A percentile compares a stretch with the other conserved stretches of the same genome.
These are phyloP conservation scores for Tribolium madens DNA, from an alignment of 1,140 invertebrate genomes.

Conservation along the genomic window DNA sequence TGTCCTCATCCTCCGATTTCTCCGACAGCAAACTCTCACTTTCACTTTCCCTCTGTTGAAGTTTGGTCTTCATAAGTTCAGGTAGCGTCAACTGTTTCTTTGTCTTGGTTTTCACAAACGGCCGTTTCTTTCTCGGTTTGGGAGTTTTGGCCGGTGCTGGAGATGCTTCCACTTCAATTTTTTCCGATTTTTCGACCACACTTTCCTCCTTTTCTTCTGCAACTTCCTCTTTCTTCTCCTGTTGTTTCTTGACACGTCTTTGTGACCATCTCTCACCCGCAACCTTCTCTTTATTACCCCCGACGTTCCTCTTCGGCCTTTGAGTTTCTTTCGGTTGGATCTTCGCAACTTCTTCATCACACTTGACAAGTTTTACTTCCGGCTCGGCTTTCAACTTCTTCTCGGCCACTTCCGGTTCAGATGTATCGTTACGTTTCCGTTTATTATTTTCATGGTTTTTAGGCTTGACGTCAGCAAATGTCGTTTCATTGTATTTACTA, in stretches of 20 bases:
- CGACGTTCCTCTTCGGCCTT: conserved; percentile 38
- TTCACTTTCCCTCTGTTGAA: conserved; percentile 49
- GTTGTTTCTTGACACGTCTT: conserved; percentile 65
- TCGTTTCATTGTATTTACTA: conserved; percentile 72
- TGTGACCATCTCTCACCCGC: conserved; percentile 64
- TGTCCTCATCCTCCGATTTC: conserved; percentile 61
- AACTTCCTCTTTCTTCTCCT: conserved; percentile 58
- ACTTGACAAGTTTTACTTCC: conserved; percentile 6
- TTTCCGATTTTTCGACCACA: conserved; percentile 42
- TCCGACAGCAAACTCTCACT: conserved; percentile 61
- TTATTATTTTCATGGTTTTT: conserved; percentile 55
- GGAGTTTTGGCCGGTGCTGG: conserved; percentile 56
- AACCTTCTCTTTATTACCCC: conserved; percentile 60
- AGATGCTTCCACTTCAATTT: conserved; percentile 12
- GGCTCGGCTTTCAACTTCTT: conserved; percentile 53
- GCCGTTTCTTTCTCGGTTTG: conserved; percentile 62
- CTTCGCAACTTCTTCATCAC: conserved; percentile 10
- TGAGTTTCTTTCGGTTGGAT: conserved; percentile 4
- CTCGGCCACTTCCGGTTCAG: conserved; percentile 49
- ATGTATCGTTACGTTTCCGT: conserved; percentile 57
- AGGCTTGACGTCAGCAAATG: conserved; percentile 64
- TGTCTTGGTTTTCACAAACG: conserved; percentile 63
- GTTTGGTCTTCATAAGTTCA: conserved; percentile 58
- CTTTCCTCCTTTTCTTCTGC: conserved; percentile 49
- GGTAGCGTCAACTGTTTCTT: conserved; percentile 59